Evolutionary conservation across 1,140 invertebrate genomes (phyloP), one percentile per base, ranked within the genome.

Genomic region (Temnothorax longispinosus): DNA sequence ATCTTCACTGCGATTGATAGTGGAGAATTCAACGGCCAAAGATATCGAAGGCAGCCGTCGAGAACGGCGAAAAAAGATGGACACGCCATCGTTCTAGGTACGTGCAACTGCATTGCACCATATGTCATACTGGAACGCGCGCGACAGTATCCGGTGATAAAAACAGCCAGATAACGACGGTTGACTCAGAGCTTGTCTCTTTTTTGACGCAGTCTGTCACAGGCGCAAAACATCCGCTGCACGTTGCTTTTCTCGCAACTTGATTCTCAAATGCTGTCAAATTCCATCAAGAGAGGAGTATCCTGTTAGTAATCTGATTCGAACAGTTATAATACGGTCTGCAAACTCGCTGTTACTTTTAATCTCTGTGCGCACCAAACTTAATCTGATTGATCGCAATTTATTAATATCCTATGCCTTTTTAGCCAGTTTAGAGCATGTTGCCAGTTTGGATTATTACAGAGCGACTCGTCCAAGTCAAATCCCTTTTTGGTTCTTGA

Each of bases 111-210:
- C 78, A 58, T 81, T 60, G 80, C 67, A 82, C 67, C 80, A 82
- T 82, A 82, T 58, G 80, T 82, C 80, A 82, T 82, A 82, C 67
- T 54, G 52, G 67, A 44, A 74, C 77, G 67, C 52, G 78, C 78
- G 80, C 69, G 80, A 82, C 80, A 82, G 80, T 74, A 38, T 60
- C 80, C 80, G 13, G 67, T 47, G 80, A 82, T 82, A 82, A 82
- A 82, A 82, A 82, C 80, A 32, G 41, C 41, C 6, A 82, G 80
- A 82, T 82, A 82, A 82, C 80, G 80, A 74, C 38, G 80, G 52
- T 74, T 74, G 80, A 82, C 80, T 82, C 80, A 82, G 80, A 82
- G 80, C 67, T 35, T 72, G 80, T 82, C 80, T 60, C 21, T 82
- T 58, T 82, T 80, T 80, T 74, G 56, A 82, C 44, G 54, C 67